These are phyloP conservation scores for Luidia sarsii DNA, from an alignment of 53 echinoderm and acorn worm genomes.

Conservation along the genomic window DNA sequence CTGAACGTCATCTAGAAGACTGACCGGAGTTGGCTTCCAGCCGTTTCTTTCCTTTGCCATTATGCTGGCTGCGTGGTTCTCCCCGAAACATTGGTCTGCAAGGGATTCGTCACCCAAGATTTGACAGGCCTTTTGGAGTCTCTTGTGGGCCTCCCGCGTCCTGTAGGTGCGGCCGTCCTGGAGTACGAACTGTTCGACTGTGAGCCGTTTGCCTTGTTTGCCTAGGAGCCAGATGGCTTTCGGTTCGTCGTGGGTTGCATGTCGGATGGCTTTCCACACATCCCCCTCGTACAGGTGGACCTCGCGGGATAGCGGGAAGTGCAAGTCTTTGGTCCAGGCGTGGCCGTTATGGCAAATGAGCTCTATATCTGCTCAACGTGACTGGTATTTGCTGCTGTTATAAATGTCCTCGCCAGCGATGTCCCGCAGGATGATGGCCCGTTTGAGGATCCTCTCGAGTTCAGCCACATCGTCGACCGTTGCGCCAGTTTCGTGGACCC, in stretches of 20 bases:
- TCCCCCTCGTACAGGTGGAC: not conserved
- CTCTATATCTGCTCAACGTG: not conserved
- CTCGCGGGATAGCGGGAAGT: not conserved
- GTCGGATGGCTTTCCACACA: not conserved
- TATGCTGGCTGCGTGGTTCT: constrained; percentile 9
- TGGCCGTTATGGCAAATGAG: constrained; percentile 6
- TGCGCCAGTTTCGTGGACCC: not conserved
- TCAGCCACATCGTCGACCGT: not conserved
- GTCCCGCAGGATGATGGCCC: too few species aligned
- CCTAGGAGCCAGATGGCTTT: not conserved
- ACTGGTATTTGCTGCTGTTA: constrained; percentile 4
- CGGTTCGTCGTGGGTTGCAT: not conserved
- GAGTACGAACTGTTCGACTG: not conserved
- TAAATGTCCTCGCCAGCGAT: constrained; percentile 5
- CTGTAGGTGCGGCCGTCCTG: too few species aligned
- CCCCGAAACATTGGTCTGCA: not conserved
- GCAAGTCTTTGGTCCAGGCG: not conserved
- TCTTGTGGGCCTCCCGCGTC: not conserved
- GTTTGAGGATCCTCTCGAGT: constrained; percentile 9
- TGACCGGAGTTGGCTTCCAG: constrained; percentile 20
- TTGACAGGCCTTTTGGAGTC: not conserved
- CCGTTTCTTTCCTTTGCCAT: not conserved
- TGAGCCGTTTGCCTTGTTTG: too few species aligned
- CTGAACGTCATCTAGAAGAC: not conserved
- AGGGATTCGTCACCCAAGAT: not conserved